phyloP scores from a whole-genome alignment of 2,888 invertebrate genomes.

The Strigamia transsilvanica region DNA sequence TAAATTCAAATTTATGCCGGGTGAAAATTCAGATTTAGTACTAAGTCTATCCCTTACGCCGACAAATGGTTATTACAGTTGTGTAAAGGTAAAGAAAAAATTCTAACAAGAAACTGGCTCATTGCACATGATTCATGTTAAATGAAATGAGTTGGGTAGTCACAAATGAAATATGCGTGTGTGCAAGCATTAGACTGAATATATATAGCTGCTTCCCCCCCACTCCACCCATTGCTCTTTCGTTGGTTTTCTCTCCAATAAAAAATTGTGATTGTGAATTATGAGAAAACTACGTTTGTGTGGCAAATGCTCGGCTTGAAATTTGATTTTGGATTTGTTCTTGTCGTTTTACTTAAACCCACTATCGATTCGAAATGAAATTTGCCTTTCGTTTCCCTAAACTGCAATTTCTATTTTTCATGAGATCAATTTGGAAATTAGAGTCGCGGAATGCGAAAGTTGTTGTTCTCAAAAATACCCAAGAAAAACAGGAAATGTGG shows the following conservation, averaged over 20 bases:
- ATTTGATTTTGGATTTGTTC: slow-evolving; percentile 25
- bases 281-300: slow-evolving; percentile 5
- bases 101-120: slow-evolving; percentile 7
- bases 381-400: not conserved
- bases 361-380: not conserved
- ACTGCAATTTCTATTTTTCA: not conserved
- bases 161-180: slow-evolving; percentile 30
- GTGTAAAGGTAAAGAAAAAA: slow-evolving; percentile 9
- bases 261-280: slow-evolving; percentile 16
- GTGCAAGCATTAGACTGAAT: slow-evolving; percentile 11
- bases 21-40: slow-evolving; percentile 24
- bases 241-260: slow-evolving; percentile 7
- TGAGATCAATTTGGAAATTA: not conserved
- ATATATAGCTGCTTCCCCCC: slow-evolving; percentile 13
- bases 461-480: not conserved
- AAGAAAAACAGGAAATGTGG: slow-evolving; percentile 8
- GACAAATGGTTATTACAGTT: slow-evolving; percentile 25
- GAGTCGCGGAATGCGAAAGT: not conserved
- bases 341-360: not conserved
- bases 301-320: slow-evolving; percentile 27
- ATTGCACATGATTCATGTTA: slow-evolving; percentile 34
- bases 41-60: slow-evolving; percentile 8
- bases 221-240: too few species aligned
- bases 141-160: slow-evolving; percentile 38
- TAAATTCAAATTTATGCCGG: slow-evolving; percentile 31